Evolutionary conservation across 2,797 vertebrate genomes (phyloP), one percentile per base, ranked within the genome.

Genomic region (Sus cebifrons): DNA sequence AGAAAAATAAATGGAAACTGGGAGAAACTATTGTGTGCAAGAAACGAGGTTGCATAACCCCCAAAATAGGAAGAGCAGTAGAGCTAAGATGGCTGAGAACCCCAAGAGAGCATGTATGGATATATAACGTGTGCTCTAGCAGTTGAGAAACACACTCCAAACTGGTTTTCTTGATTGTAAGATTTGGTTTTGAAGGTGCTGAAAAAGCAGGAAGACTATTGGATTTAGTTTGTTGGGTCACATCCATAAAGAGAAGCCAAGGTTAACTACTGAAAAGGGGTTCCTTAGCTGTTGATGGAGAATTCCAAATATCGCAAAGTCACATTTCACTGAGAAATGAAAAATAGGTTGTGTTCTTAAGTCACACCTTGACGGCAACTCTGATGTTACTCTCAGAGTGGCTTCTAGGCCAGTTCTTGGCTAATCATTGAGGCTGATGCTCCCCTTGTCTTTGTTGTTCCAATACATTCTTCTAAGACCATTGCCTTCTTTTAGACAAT

Each of bases 171-270:
- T 88, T 77, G 20, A 87, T 27, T 70, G 12, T 73, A 78, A 95
- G 91, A 74, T 82, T 25, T 91, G 25, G 27, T 68, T 97, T 94
- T 62, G 96, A 71, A 97, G 58, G 16, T 40, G 7, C 52, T 64
- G 18, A 56, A 70, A 95, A 93, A 91, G 58, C 82, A 92, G 32
- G 27, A 17, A 71, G 25, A 52, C 25, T 58, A 12, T 17, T 94
- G 25, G 16, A 54, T 62, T 93, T 96, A 52, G 44, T 81, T 89
- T 91, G 64, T 77, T 85, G 52, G n/a, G 74, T 92, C 32, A 84
- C 32, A 90, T 67, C 29, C 67, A 32, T 93, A 87, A 95, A 86
- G 23, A 71, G 58, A 92, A 92, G 36, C 29, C 49, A 75, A 95
- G 84, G 67, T 91, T 54, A 90, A 71, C 52, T 88, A 52, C 60